Evolutionary conservation across 2,113 vertebrate genomes (phyloP).

Genomic region (Erpornis zantholeuca): DNA sequence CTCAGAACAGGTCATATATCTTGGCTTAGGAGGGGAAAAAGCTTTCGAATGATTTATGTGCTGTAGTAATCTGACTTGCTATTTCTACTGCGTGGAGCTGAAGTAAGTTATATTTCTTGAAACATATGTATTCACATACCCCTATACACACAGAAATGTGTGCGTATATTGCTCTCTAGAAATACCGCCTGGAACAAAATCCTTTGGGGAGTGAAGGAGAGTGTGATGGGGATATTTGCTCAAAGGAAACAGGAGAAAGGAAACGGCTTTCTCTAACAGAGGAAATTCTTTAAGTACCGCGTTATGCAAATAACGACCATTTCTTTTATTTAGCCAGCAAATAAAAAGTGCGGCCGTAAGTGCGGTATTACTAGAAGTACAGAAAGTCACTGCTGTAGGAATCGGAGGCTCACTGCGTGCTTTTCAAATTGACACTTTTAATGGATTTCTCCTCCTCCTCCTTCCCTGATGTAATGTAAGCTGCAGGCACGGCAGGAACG

Average conservation of each 20-base stretch:
- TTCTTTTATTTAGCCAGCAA: neutral
- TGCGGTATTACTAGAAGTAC: neutral
- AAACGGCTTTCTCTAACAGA: slow-evolving; percentile 6
- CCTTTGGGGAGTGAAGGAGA: neutral
- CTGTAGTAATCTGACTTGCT: neutral
- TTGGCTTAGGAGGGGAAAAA: neutral
- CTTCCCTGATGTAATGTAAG: neutral
- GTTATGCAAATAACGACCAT: neutral
- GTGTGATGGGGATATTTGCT: neutral
- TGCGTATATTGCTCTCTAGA: neutral
- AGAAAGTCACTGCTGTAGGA: neutral
- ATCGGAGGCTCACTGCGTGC: neutral
- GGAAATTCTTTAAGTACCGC: neutral
- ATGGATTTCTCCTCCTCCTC: neutral
- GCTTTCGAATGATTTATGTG: neutral
- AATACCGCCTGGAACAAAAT: neutral
- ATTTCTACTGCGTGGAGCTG: neutral
- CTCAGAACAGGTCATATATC: neutral
- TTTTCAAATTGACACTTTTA: neutral
- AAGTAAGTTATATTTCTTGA: neutral
- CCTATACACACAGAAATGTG: neutral
- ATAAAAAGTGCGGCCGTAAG: neutral
- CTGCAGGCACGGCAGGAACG: neutral
- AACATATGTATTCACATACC: neutral
- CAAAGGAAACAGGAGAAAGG: neutral